Evolutionary conservation across 2,888 invertebrate genomes (phyloP), one percentile per base, ranked within the genome.

Genomic region (Lasioglossum leucozonium): DNA sequence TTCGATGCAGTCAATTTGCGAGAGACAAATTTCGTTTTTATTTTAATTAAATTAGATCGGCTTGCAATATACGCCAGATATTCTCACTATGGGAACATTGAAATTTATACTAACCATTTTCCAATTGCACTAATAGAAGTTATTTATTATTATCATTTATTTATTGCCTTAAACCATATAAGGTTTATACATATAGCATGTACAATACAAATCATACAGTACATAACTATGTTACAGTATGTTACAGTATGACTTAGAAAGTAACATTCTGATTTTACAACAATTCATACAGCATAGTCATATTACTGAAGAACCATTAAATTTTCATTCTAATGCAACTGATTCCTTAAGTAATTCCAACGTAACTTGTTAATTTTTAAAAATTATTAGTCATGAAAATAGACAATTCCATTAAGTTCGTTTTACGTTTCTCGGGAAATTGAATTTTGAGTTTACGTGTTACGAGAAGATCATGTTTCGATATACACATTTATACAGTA

Each of bases 1-100:
- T 16, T 40, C 67, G 55, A 67, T 11, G 37, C 78, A 80, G 79
- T 71, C 2, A n/a, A 13, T 26, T 42, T 40, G 37, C 69, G n/a
- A 13, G 10, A 6, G 13, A 3, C 22, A 67, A 10, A 37, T 37
- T 34, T 11, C 30, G 8, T 40, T 26, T 42, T 40, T 22, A 13
- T n/a, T 26, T 69, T 37, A 42, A 26, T 18, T 30, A 30, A 3
- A 62, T 30, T 30, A 62, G 11, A 11, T n/a, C 55, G 55, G 0
- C n/a, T n/a, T 55, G 4, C 3, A n/a, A 55, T 55, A 55, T n/a
- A 4, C n/a, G n/a, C 0, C 55, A 11, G 11, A 55, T 10, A 62
- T 13, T 30, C 16, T 55, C 11, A 2, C 3, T 4, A 1, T 51
- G 55, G n/a, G n/a, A 11, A 11, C 4, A 11, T 4, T 55, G 55